Evolutionary conservation across 92 coral and sea anemone genomes (phyloP), one percentile per base, ranked within the genome.

Genomic region (Epizoanthus illoricatus): DNA sequence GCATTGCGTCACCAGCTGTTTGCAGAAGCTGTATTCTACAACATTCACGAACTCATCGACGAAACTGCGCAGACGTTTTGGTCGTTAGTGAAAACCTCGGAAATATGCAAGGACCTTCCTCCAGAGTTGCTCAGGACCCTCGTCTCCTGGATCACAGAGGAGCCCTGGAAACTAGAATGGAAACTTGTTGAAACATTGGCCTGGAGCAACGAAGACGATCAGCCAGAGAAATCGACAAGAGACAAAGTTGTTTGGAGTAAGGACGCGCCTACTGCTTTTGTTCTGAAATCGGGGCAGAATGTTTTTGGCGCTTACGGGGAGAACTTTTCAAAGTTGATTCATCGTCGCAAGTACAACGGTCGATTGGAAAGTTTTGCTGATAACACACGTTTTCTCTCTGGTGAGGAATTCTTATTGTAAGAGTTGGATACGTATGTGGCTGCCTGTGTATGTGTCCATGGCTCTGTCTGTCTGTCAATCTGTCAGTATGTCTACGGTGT

Each of bases 261-360:
- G 49, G 82, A 78, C 40, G 82, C 82, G 0, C 82, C 82, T 0
- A 78, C 82, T 4, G 82, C 82, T 40, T 78, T 78, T 63, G 82
- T 78, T 13, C 4, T 78, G 42, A 78, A 78, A 21, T 78, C 82
- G 6, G 82, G 82, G 3, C 59, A 63, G 60, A 61, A 63, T 24
- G 82, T 78, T 69, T 78, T 78, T 45, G 82, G 82, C 20, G 82
- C 82, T 15, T 78, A 78, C 70, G 82, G 82, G 61, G 82, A 78
- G 55, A 78, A 78, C 43, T 78, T 78, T 57, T 78, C 82, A 0
- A 71, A 78, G 61, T 63, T 78, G 45, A 78, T 78, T 43, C 82
- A 63, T 78, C 71, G 82, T 16, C 82, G 82, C 45, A 78, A 63
- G 54, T 78, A 78, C 71, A 78, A 63, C 33, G 82, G 82, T 15